Base-by-base conservation (phyloP, 1,140 invertebrate genomes). In the Alviniconcha marisindica region DNA sequence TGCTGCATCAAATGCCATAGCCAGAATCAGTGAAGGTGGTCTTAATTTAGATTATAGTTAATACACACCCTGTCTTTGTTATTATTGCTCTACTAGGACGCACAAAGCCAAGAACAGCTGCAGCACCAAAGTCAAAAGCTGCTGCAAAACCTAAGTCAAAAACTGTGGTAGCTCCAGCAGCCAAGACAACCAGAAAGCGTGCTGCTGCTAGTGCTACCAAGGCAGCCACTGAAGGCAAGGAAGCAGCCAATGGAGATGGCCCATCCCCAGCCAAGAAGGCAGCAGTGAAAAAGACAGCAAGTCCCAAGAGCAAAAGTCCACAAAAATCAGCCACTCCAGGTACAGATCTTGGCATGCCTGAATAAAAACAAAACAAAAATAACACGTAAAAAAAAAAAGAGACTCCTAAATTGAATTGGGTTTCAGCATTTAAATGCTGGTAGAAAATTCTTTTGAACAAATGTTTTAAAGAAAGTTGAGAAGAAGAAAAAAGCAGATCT, bases 281-380 rank as follows among this genome's bases (percentile, higher is more conserved):
- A 40, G 76, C 73, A 74, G 83, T 80, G 28, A 66, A 85, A 44
- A 71, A 81, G 33, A 38, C 63, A 2, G 36, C n/a, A 31, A 71
- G 56, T 21, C n/a, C 80, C 1, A 81, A 85, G 48, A 31, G 48
- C 18, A 54, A 51, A 79, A 33, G 56, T 51, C 40, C 73, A 18
- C 73, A 82, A 60, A 85, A 79, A 60, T 21, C 77, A 56, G 51
- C 51, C 14, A 7, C 71, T 28, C n/a, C 60, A 81, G 71, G 66
- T 81, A 40, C 31, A n/a, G n/a, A n/a, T n/a, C n/a, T n/a, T n/a
- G n/a, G n/a, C n/a, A n/a, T n/a, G n/a, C n/a, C n/a, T n/a, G n/a
- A n/a, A n/a, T n/a, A n/a, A n/a, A n/a, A n/a, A n/a, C n/a, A n/a
- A n/a, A n/a, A n/a, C n/a, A n/a, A n/a, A n/a, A n/a, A n/a, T n/a